phyloP scores from a whole-genome alignment of 2,888 invertebrate genomes.

The Stenichneumon culpator region DNA sequence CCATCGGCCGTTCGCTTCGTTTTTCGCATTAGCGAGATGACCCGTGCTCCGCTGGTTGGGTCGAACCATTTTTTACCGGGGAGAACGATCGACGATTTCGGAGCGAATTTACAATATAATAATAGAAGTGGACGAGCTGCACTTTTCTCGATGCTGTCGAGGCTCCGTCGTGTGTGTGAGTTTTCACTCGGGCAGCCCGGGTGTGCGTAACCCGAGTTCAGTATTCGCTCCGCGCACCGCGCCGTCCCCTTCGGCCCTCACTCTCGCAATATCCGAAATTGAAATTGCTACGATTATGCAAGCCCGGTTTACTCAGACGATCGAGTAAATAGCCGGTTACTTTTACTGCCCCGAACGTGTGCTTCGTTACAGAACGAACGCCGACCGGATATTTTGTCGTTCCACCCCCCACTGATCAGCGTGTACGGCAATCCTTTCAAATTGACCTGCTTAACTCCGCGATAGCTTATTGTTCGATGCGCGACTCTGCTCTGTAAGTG shows the following conservation, averaged over 20 bases:
- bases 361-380: slow-evolving; percentile 31
- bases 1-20: slow-evolving; percentile 78
- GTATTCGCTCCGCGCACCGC: not conserved
- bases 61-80: slow-evolving; percentile 66
- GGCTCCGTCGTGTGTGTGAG: slow-evolving; percentile 30
- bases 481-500: not conserved
- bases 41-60: slow-evolving; percentile 63
- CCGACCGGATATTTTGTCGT: slow-evolving; percentile 21
- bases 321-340: slow-evolving; percentile 64
- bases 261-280: slow-evolving; percentile 49
- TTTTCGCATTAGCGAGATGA: slow-evolving; percentile 80
- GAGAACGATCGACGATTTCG: slow-evolving; percentile 61
- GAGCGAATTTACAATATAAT: slow-evolving; percentile 66
- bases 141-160: slow-evolving; percentile 28
- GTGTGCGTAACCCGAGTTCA: not conserved
- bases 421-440: slow-evolving; percentile 24
- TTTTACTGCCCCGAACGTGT: slow-evolving; percentile 51
- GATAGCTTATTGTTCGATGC: not conserved
- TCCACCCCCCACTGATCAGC: not conserved
- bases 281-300: slow-evolving; percentile 59
- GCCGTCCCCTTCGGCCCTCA: slow-evolving; percentile 34
- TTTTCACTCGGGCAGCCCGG: not conserved
- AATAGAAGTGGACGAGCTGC: slow-evolving; percentile 32
- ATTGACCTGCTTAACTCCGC: slow-evolving; percentile 16
- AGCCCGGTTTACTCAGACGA: slow-evolving; percentile 63